These are phyloP conservation scores for Scolanthus callimorphus DNA, from an alignment of 92 coral and sea anemone species.

Conservation along the genomic window DNA sequence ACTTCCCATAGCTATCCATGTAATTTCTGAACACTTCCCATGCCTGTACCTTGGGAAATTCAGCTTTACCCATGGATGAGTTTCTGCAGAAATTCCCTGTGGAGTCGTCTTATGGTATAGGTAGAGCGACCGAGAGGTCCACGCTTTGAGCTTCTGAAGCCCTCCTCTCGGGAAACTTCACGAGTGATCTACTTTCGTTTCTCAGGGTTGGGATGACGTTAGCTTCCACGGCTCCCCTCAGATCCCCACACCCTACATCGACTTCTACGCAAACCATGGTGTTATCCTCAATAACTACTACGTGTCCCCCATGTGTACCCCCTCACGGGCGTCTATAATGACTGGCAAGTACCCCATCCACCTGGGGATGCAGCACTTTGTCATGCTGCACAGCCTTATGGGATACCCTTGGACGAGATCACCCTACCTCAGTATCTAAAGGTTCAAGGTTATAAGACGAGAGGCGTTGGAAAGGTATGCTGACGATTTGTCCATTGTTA, in stretches of 20 bases:
- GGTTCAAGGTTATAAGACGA: constrained; percentile 57
- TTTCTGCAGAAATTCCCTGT: too few relatives aligned
- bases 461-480: constrained; percentile 55
- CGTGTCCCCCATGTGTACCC: constrained; percentile 82
- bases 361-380: constrained; percentile 68
- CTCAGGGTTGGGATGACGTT: constrained; percentile 96
- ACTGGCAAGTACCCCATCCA: constrained; percentile 88
- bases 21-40: too few relatives aligned
- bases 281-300: constrained; percentile 85
- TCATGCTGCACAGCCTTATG: constrained; percentile 67
- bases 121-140: too few relatives aligned
- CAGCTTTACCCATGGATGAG: too few relatives aligned
- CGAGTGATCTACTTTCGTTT: too few relatives aligned
- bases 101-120: too few relatives aligned
- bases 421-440: constrained; percentile 61
- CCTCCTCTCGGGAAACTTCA: too few relatives aligned
- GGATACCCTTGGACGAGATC: constrained; percentile 54
- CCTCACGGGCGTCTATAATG: constrained; percentile 85
- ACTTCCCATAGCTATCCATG: too few relatives aligned
- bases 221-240: constrained; percentile 95
- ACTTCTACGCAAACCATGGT: constrained; percentile 71
- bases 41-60: too few relatives aligned
- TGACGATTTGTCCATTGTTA: too few relatives aligned
- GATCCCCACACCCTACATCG: constrained; percentile 84
- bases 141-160: too few relatives aligned